phyloP scores from a whole-genome alignment of 2,113 vertebrate species.

The Bubo blakistoni region DNA sequence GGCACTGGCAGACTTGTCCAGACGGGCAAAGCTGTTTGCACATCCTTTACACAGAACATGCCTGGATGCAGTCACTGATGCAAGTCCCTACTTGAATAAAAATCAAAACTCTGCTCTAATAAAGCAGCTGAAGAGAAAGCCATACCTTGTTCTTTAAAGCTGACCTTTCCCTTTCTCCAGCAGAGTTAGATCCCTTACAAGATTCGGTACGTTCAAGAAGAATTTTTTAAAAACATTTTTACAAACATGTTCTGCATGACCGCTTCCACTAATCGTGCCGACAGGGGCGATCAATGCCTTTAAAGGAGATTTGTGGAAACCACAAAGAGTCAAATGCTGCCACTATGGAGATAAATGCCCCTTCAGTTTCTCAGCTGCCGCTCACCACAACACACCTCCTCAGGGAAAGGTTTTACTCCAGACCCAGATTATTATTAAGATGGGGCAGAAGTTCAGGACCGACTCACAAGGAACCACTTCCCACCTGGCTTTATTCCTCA shows the following conservation, averaged over 20 bases:
- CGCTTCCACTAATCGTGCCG: conserved; percentile 70
- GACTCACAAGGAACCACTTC: neutral
- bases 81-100: conserved; percentile 11
- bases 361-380: conserved; percentile 66
- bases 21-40: neutral
- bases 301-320: conserved; percentile 81
- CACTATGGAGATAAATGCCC: conserved; percentile 80
- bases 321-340: conserved; percentile 76
- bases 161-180: conserved; percentile 23
- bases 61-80: neutral
- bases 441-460: conserved; percentile 55
- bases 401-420: conserved; percentile 69
- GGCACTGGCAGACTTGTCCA: neutral
- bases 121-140: conserved; percentile 32
- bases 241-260: conserved; percentile 73
- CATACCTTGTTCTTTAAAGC: conserved; percentile 31
- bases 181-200: conserved; percentile 50
- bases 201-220: conserved; percentile 18
- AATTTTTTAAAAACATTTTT: conserved; percentile 62
- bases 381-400: conserved; percentile 76
- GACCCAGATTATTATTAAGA: conserved; percentile 59
- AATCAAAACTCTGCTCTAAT: neutral
- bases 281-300: conserved; percentile 77
- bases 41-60: neutral
- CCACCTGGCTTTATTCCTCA: conserved; percentile 39